Percentiles rank a stretch among this genome's conserved stretches.
Conservation (phyloP, 2,888 invertebrate species). For the Cheilosia grossa region DNA sequence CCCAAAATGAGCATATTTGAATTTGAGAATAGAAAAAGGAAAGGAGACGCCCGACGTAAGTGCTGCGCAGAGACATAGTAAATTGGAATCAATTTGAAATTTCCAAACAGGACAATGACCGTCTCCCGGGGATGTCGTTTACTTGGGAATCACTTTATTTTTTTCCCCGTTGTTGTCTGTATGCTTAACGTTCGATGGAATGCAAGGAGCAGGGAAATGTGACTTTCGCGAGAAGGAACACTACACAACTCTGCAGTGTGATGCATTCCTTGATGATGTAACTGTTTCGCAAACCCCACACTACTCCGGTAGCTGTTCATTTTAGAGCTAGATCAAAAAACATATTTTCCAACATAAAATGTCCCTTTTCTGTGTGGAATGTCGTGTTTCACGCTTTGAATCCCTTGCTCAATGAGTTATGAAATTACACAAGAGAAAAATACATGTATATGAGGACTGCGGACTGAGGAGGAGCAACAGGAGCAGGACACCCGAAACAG, state of each 20-base stretch:
- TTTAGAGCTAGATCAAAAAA: not conserved
- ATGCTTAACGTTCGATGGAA: slow-evolving; percentile 1
- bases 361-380: slow-evolving; percentile 8
- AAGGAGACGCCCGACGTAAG: slow-evolving; percentile 32
- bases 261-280: slow-evolving; percentile 23
- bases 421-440: slow-evolving; percentile 78
- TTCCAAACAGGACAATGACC: slow-evolving; percentile 61
- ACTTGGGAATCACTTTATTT: slow-evolving; percentile 8
- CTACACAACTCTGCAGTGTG: slow-evolving; percentile 3
- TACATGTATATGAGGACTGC: too few relatives aligned
- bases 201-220: slow-evolving; percentile 3
- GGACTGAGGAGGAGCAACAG: too few relatives aligned
- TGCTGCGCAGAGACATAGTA: slow-evolving; percentile 50
- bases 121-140: slow-evolving; percentile 27
- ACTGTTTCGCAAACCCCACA: not conserved
- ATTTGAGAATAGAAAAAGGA: slow-evolving; percentile 31
- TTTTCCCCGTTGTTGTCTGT: not conserved
- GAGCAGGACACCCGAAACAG: slow-evolving; percentile 45
- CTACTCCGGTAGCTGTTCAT: slow-evolving; percentile 6
- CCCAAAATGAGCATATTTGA: slow-evolving; percentile 53
- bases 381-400: slow-evolving; percentile 40
- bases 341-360: slow-evolving; percentile 1
- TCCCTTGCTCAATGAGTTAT: slow-evolving; percentile 80
- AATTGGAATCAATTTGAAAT: slow-evolving; percentile 67
- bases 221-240: slow-evolving; percentile 6